phyloP scores from a whole-genome alignment of 2,888 invertebrate genomes.

The Notodonta ziczac region DNA sequence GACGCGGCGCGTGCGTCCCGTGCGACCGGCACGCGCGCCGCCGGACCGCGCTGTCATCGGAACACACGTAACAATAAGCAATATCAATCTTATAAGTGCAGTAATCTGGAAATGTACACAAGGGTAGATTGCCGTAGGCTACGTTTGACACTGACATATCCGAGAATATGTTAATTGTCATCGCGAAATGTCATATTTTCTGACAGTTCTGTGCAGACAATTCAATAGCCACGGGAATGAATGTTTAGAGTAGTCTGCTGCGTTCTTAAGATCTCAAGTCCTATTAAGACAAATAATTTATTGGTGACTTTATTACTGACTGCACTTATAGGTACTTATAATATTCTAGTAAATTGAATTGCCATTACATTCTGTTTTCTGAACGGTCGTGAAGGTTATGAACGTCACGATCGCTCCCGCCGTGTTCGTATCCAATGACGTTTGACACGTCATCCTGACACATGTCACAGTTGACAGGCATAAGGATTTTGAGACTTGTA shows the following conservation, averaged over 20 bases:
- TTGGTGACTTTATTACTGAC: background rate
- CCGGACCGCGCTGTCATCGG: slow-evolving; percentile 12
- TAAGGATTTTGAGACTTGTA: slow-evolving; percentile 38
- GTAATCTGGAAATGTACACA: slow-evolving; percentile 1
- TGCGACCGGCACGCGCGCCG: slow-evolving; percentile 5
- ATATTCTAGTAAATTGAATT: background rate
- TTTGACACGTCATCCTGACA: slow-evolving; percentile 30
- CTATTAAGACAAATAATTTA: background rate
- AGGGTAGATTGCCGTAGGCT: no score
- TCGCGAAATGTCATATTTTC: no score
- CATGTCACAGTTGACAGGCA: slow-evolving; percentile 27
- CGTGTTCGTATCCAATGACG: slow-evolving; percentile 26
- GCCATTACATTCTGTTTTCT: background rate
- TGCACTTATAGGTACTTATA: background rate
- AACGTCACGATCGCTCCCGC: background rate
- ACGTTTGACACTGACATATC: no score
- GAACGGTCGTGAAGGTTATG: background rate
- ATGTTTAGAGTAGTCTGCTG: background rate
- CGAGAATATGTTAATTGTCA: no score
- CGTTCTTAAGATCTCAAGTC: background rate
- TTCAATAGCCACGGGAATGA: no score
- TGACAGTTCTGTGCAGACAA: no score
- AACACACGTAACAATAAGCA: slow-evolving; percentile 16
- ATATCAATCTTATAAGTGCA: slow-evolving; percentile 26
- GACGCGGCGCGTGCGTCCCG: slow-evolving; percentile 2